phyloP scores from a whole-genome alignment of 35 echinoderm and acorn worm species.

The Apostichopus japonicus region DNA sequence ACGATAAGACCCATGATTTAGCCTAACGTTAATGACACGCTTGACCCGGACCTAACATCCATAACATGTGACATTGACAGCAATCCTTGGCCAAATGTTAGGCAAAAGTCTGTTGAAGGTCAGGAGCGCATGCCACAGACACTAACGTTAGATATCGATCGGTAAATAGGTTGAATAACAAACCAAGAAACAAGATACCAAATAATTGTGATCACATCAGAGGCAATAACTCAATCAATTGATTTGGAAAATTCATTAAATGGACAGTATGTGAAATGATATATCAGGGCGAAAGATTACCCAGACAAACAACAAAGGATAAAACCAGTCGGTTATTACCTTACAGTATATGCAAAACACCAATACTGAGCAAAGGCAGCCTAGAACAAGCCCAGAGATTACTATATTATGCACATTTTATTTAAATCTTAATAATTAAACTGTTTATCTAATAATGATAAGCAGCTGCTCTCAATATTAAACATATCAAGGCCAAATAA shows the following conservation, averaged over 20 bases:
- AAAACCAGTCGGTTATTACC: background rate
- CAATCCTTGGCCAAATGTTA: background rate
- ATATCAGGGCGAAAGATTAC: conserved; percentile 38
- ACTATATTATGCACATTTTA: too few species aligned
- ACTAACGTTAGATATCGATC: background rate
- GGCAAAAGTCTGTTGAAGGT: background rate
- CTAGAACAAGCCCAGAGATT: background rate
- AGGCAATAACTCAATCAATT: conserved; percentile 12
- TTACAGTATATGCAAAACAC: background rate
- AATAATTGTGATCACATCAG: background rate
- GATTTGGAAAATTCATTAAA: conserved; percentile 2
- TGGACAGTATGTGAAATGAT: conserved; percentile 13
- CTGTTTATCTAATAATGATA: too few species aligned
- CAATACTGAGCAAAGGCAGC: background rate
- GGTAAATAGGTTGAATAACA: background rate
- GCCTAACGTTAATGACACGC: too few species aligned
- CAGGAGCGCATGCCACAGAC: background rate
- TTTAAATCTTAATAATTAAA: too few species aligned
- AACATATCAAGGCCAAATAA: too few species aligned
- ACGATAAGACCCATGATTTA: too few species aligned
- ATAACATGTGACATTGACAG: background rate
- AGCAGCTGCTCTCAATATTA: too few species aligned
- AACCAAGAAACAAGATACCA: background rate
- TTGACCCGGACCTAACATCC: background rate
- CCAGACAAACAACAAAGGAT: conserved; percentile 3